Evolutionary conservation across 2,797 vertebrate species (phyloP), one percentile per base, ranked within the genome.

Genomic region (Mionectes olivaceus): DNA sequence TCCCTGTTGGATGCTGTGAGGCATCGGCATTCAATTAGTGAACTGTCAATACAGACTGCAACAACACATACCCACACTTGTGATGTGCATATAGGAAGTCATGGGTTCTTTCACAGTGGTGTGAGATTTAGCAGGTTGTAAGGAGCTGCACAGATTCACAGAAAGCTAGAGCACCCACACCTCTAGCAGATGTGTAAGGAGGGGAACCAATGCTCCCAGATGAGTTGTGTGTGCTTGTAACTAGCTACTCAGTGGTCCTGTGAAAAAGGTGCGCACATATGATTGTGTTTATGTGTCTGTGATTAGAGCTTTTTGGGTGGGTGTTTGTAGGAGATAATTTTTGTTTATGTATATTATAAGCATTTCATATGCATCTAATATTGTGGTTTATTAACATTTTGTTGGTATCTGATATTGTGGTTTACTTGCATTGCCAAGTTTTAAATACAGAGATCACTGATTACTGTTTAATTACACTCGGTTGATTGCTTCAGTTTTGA

Each of bases 361-460:
- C 8, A 35, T 83, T 90, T 70, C 2, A 11, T 35, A 67, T 43
- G 39, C 35, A 13, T 77, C 49, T 52, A 61, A 70, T 85, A 33
- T 47, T 60, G 63, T 37, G 3, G 10, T 44, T 91, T 89, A 52
- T 82, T 92, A 83, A 32, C 49, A 63, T 84, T 93, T 87, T 52
- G 7, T 33, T 39, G 82, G 37, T 46, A 37, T 75, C 50, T 71
- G 44, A 73, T 85, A 13, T 28, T 76, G 24, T 80, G 24, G 30
- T 57, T 93, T 83, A 61, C 39, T 77, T 86, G 12, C 83, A 15
- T 33, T 89, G 33, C 53, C 47, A 68, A 83, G 44, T 83, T 37
- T 78, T 80, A 82, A 85, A 65, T 90, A 56, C 44, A 67, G 44
- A 78, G n/a, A 37, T 75, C 57, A 81, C 32, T 49, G 37, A 77